Percentiles rank a stretch among this genome's conserved stretches.
phyloP scores from a whole-genome alignment of 2,888 invertebrate genomes.

The Clostera curtula region DNA sequence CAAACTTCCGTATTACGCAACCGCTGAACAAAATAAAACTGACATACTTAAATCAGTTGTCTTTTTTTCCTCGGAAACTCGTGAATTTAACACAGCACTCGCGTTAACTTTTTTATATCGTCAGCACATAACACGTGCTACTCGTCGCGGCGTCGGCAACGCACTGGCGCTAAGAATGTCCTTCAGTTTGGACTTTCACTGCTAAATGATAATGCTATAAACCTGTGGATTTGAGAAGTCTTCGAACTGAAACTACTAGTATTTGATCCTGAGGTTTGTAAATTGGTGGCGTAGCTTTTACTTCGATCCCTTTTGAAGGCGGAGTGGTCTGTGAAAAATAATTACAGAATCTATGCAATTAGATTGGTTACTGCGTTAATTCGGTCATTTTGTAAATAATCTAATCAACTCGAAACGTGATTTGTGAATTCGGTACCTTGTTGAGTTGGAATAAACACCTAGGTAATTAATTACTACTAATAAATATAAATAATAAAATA shows the following conservation, averaged over 20 bases:
- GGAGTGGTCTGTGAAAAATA: no score
- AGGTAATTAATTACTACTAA: no score
- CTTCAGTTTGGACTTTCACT: constrained; percentile 69
- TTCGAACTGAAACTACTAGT: not conserved
- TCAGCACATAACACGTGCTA: constrained; percentile 17
- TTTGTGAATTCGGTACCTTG: no score
- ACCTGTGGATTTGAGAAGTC: constrained; percentile 18
- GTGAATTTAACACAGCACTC: constrained; percentile 24
- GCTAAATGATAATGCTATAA: constrained; percentile 42
- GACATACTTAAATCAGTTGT: constrained; percentile 60
- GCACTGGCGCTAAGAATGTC: constrained; percentile 45
- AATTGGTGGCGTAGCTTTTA: constrained; percentile 11
- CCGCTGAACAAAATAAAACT: constrained; percentile 36
- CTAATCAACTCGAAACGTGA: no score
- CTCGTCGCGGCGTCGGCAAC: constrained; percentile 31
- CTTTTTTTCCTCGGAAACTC: constrained; percentile 27
- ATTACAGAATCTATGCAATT: no score
- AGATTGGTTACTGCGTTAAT: no score
- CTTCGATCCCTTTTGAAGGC: constrained; percentile 22
- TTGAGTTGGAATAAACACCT: no score
- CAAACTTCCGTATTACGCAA: constrained; percentile 34
- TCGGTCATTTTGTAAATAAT: no score
- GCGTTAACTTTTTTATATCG: constrained; percentile 16
- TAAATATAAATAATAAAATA: no score
- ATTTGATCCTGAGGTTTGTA: constrained; percentile 5